Evolutionary conservation across 2,113 vertebrate genomes (phyloP), one percentile per base, ranked within the genome.

Genomic region (Prunella himalayana): DNA sequence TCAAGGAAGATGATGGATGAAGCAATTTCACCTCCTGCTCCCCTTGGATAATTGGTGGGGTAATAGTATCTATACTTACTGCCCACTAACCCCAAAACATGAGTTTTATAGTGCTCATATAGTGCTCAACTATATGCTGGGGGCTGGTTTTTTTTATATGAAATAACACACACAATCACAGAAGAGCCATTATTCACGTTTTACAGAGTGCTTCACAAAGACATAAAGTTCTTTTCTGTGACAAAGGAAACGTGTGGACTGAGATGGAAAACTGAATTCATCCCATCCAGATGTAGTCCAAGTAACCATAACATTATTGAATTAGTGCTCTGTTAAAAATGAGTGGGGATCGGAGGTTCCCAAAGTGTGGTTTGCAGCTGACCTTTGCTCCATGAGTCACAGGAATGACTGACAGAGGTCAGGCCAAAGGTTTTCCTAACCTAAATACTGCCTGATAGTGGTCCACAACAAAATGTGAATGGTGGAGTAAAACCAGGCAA

Each of bases 331-430:
- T 86, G 82, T 57, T 90, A 71, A 88, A 94, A 95, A 70, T 49
- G 24, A 96, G 33, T 35, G 39, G 77, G 63, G 69, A 93, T 73
- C 3, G 5, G 68, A 81, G 33, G 33, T 44, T 86, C 83, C 49
- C 8, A 2, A 70, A 88, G 51, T 22, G 28, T 60, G 72, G 77
- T 81, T 78, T 94, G 59, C 69, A 88, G 91, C 57, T 88, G 90
- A 95, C 91, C 94, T 95, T 94, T 96, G 88, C 44, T 84, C 83
- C 0, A 0, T 39, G 44, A 96, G 83, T 71, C 92, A 88, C 35
- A 59, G 23, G 25, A 86, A 90, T 90, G 83, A 96, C 65, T 91
- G 92, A 96, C 94, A 94, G 83, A 88, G 96, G 92, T 97, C 94
- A 93, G 91, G 88, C 47, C 86, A 92, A 94, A 94, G 94, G 95